phyloP scores from a whole-genome alignment of 1,140 invertebrate genomes.

The Platorchestia sp. region DNA sequence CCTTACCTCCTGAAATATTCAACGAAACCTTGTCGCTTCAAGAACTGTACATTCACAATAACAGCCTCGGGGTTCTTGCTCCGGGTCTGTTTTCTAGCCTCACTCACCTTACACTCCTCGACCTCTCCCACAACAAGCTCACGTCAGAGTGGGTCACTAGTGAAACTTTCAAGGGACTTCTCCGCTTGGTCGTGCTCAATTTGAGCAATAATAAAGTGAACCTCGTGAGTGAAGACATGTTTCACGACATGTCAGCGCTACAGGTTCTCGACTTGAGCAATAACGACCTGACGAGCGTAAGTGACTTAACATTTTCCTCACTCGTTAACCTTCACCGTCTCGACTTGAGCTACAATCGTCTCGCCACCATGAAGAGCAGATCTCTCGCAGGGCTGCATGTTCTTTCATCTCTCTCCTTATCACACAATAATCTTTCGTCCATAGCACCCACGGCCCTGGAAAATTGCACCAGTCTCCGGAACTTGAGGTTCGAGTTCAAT shows the following conservation, averaged over 20 bases:
- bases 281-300: slow-evolving; percentile 76
- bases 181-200: slow-evolving; percentile 87
- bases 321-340: slow-evolving; percentile 89
- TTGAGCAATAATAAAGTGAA: slow-evolving; percentile 88
- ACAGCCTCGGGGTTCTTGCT: slow-evolving; percentile 80
- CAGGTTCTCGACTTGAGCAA: slow-evolving; percentile 89
- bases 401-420: slow-evolving; percentile 84
- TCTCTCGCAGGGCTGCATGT: slow-evolving; percentile 88
- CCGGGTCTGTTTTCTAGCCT: slow-evolving; percentile 83
- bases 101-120: slow-evolving; percentile 81
- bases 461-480: slow-evolving; percentile 88
- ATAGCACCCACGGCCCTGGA: slow-evolving; percentile 88
- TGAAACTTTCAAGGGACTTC: slow-evolving; percentile 85
- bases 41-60: slow-evolving; percentile 83
- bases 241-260: slow-evolving; percentile 88
- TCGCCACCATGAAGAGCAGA: slow-evolving; percentile 83
- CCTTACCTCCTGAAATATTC: slow-evolving; percentile 81
- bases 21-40: slow-evolving; percentile 74
- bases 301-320: slow-evolving; percentile 81
- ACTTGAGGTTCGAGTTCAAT: slow-evolving; percentile 89
- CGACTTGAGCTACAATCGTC: slow-evolving; percentile 86
- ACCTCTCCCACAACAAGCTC: slow-evolving; percentile 86
- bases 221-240: slow-evolving; percentile 85
- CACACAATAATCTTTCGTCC: slow-evolving; percentile 86
- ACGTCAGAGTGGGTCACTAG: slow-evolving; percentile 83